Conservation (phyloP, 2,797 vertebrate genomes). For the Propithecus deckenii region DNA sequence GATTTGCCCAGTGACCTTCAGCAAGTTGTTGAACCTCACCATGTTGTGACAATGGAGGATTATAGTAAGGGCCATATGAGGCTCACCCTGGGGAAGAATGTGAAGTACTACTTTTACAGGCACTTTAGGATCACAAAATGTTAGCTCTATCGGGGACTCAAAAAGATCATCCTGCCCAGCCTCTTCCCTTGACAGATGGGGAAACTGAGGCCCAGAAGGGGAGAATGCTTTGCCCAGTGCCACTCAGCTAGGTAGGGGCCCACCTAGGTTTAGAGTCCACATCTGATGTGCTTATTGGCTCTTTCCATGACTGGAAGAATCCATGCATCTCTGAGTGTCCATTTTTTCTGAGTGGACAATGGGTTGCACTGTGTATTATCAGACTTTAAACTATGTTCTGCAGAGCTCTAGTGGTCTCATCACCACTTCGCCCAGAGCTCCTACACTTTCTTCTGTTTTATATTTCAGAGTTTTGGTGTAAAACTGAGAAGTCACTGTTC, state of each 20-base stretch:
- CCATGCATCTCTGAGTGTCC: not conserved
- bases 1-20: slow-evolving; percentile 5
- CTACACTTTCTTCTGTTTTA: not conserved
- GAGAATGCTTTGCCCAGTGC: not conserved
- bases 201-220: slow-evolving; percentile 3
- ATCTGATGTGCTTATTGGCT: not conserved
- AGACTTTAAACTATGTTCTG: not conserved
- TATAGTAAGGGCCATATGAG: not conserved
- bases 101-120: not conserved
- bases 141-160: not conserved
- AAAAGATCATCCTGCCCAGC: not conserved
- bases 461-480: slow-evolving; percentile 13
- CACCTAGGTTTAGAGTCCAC: not conserved
- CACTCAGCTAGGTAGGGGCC: not conserved
- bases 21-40: not conserved
- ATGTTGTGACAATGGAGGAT: not conserved
- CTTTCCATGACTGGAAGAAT: not conserved
- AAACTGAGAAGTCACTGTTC: not conserved
- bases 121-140: not conserved
- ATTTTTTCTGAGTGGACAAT: not conserved
- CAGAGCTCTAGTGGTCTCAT: not conserved
- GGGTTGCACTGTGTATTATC: not conserved
- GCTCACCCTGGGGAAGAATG: not conserved
- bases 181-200: not conserved
- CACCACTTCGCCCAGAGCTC: not conserved